Evolutionary conservation across 2,888 invertebrate species (phyloP).

Genomic region (Portevinia maculata): DNA sequence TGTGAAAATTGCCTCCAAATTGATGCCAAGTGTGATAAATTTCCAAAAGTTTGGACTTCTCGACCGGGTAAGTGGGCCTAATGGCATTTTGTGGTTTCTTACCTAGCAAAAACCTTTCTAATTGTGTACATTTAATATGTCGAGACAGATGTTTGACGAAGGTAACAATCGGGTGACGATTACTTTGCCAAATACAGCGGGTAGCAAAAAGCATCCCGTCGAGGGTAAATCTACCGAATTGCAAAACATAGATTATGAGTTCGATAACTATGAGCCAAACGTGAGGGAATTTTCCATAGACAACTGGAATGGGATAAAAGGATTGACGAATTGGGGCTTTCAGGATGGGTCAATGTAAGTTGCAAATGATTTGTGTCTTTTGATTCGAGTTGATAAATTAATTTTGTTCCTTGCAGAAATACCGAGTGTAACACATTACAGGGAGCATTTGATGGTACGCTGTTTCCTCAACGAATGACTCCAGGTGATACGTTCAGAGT

Average conservation of each 20-base stretch:
- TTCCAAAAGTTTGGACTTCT: conserved; percentile 92
- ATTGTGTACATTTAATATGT: conserved; percentile 59
- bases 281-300: conserved; percentile 84
- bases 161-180: conserved; percentile 85
- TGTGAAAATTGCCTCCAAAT: conserved; percentile 87
- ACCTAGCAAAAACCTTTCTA: conserved; percentile 32
- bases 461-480: conserved; percentile 86
- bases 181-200: conserved; percentile 80
- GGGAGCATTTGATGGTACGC: conserved; percentile 88
- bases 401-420: conserved; percentile 80
- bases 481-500: conserved; percentile 85
- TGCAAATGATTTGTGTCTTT: not conserved
- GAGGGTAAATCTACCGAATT: conserved; percentile 76
- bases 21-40: conserved; percentile 91
- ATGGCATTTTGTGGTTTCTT: conserved; percentile 38
- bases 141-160: conserved; percentile 86
- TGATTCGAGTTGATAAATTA: conserved; percentile 15
- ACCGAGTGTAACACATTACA: conserved; percentile 87
- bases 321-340: conserved; percentile 88
- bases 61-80: conserved; percentile 86
- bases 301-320: conserved; percentile 86
- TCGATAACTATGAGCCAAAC: conserved; percentile 78
- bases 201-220: conserved; percentile 56
- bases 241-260: conserved; percentile 81
- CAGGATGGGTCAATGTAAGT: conserved; percentile 78